Conservation (phyloP, 2,888 invertebrate species). For the Graphium colonna region DNA sequence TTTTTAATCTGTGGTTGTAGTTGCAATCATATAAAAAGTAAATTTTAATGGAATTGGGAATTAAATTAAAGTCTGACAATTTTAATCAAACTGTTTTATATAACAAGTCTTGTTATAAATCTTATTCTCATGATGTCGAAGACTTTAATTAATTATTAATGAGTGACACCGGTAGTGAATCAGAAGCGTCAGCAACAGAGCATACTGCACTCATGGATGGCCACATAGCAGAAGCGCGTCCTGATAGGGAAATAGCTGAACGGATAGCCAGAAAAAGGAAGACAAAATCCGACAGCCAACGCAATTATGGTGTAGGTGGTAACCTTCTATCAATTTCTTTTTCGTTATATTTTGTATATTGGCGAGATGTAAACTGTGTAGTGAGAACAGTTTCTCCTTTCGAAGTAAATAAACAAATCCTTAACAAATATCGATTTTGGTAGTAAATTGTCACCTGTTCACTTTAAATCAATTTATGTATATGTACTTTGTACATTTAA, state of each 20-base stretch:
- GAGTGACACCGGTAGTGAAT: constrained; percentile 70
- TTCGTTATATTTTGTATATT: too few species aligned
- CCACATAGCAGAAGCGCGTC: constrained; percentile 85
- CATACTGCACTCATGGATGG: constrained; percentile 92
- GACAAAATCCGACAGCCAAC: constrained; percentile 72
- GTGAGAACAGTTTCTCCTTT: too few species aligned
- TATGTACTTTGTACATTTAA: too few species aligned
- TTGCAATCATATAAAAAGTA: constrained; percentile 3
- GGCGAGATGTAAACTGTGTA: too few species aligned
- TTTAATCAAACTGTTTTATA: background rate
- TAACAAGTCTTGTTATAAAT: constrained; percentile 1
- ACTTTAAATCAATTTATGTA: too few species aligned
- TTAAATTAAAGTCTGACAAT: background rate
- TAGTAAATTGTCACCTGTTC: too few species aligned
- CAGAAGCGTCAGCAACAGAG: constrained; percentile 83
- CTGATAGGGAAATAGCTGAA: constrained; percentile 76
- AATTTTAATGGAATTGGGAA: constrained; percentile 9
- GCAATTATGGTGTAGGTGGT: constrained; percentile 75
- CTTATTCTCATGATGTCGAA: constrained; percentile 15
- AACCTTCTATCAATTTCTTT: background rate
- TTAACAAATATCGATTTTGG: too few species aligned
- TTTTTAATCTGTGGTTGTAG: constrained; percentile 5
- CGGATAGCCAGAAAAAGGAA: constrained; percentile 79
- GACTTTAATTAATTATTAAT: constrained; percentile 51
- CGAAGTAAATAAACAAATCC: too few species aligned